These are phyloP conservation scores for Neolamprologus toae DNA, from an alignment of 2,113 vertebrate species.

Conservation along the genomic window DNA sequence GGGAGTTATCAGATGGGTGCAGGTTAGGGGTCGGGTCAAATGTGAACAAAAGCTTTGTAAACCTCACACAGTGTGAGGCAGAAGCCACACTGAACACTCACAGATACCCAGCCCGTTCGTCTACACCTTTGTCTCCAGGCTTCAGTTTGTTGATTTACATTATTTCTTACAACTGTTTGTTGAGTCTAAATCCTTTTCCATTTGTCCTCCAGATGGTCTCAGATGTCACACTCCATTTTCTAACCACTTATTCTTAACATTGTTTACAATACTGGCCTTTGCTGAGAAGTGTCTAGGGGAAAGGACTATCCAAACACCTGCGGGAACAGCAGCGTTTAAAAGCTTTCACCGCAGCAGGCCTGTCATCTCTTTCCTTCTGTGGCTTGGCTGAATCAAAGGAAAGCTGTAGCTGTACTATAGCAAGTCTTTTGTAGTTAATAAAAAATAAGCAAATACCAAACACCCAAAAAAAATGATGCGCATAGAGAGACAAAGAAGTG, in stretches of 20 bases:
- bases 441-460: background rate
- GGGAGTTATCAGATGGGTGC: conserved; percentile 41
- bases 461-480: background rate
- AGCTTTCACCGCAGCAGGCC: conserved; percentile 46
- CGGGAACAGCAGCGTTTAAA: conserved; percentile 60
- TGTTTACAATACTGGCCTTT: conserved; percentile 8
- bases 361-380: conserved; percentile 29
- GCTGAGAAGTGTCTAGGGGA: background rate
- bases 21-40: conserved; percentile 35
- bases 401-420: conserved; percentile 13
- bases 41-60: conserved; percentile 63
- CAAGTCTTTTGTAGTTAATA: conserved; percentile 11
- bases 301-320: conserved; percentile 49
- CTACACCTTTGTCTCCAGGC: background rate
- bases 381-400: conserved; percentile 55
- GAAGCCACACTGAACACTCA: conserved; percentile 1
- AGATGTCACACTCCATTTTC: background rate
- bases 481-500: background rate
- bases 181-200: background rate
- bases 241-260: background rate
- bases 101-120: background rate
- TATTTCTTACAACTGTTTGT: background rate
- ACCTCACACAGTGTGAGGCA: conserved; percentile 28
- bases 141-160: background rate
- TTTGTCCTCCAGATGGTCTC: background rate